These are phyloP conservation scores for Myrmecobius fasciatus DNA, from an alignment of 2,113 vertebrate genomes.

Conservation along the genomic window DNA sequence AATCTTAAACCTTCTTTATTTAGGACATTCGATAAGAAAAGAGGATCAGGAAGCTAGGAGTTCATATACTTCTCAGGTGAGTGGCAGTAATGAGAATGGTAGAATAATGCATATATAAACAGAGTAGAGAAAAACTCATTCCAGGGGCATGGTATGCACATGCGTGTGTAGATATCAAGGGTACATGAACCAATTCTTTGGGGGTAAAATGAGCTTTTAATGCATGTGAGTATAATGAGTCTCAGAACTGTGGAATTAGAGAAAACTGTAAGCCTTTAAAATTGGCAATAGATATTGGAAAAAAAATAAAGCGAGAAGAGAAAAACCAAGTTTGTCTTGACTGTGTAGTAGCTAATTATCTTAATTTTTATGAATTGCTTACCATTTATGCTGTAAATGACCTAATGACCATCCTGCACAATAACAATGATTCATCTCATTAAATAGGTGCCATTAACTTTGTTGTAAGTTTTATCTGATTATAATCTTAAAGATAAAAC, in stretches of 20 bases:
- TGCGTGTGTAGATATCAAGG: background rate
- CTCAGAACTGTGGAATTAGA: background rate
- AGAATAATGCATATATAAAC: background rate
- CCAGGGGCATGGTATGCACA: background rate
- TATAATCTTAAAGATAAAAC: background rate
- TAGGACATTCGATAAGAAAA: background rate
- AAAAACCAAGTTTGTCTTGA: background rate
- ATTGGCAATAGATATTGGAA: background rate
- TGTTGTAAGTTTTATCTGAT: background rate
- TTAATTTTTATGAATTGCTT: background rate
- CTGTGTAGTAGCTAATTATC: background rate
- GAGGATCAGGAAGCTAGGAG: background rate
- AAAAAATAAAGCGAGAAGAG: background rate
- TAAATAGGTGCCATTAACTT: background rate
- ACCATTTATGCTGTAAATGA: background rate
- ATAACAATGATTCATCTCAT: background rate
- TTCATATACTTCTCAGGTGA: background rate
- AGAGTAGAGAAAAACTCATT: background rate
- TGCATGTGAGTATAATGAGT: accelerated
- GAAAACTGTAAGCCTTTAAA: background rate
- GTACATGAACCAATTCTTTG: background rate
- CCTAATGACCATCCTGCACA: background rate
- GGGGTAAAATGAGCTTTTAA: background rate
- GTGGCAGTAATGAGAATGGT: background rate
- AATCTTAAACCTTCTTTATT: background rate